phyloP scores from a whole-genome alignment of 2,888 invertebrate species.

The Drosophila limbata region DNA sequence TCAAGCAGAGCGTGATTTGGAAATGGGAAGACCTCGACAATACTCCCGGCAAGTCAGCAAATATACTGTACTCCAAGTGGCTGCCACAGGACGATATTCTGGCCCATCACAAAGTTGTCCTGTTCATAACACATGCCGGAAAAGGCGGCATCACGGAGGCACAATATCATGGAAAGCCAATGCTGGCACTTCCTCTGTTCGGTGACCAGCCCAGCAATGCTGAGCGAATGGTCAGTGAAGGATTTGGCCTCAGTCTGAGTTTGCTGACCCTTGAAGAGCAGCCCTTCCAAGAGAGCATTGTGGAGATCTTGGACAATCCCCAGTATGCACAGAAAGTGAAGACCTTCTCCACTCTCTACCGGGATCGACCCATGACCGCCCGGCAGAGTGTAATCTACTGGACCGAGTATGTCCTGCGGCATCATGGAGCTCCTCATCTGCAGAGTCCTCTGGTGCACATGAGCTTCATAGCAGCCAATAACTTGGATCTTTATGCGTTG shows the following conservation, averaged over 20 bases:
- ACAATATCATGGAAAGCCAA: constrained; percentile 87
- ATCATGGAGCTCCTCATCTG: constrained; percentile 86
- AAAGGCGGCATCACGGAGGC: constrained; percentile 88
- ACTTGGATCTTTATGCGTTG: constrained; percentile 85
- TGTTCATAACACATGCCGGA: constrained; percentile 89
- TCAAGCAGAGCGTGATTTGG: constrained; percentile 89
- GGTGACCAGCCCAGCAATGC: constrained; percentile 81
- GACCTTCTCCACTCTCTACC: constrained; percentile 85
- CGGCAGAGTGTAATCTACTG: constrained; percentile 86
- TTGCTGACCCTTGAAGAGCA: constrained; percentile 62
- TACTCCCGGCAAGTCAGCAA: constrained; percentile 84
- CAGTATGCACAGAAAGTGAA: constrained; percentile 79
- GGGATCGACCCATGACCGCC: constrained; percentile 86
- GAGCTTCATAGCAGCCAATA: constrained; percentile 85
- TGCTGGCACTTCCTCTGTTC: constrained; percentile 82
- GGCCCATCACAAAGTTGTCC: constrained; percentile 87
- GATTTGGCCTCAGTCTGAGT: constrained; percentile 72
- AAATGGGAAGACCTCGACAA: constrained; percentile 88
- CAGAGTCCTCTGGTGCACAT: constrained; percentile 86
- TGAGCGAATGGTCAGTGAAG: constrained; percentile 56
- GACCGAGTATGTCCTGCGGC: constrained; percentile 87
- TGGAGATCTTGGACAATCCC: constrained; percentile 72
- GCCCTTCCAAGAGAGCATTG: constrained; percentile 48
- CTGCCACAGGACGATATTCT: constrained; percentile 89
- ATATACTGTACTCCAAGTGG: constrained; percentile 87